Evolutionary conservation across 1,140 invertebrate genomes (phyloP).

Genomic region (Magallana ariakensis): DNA sequence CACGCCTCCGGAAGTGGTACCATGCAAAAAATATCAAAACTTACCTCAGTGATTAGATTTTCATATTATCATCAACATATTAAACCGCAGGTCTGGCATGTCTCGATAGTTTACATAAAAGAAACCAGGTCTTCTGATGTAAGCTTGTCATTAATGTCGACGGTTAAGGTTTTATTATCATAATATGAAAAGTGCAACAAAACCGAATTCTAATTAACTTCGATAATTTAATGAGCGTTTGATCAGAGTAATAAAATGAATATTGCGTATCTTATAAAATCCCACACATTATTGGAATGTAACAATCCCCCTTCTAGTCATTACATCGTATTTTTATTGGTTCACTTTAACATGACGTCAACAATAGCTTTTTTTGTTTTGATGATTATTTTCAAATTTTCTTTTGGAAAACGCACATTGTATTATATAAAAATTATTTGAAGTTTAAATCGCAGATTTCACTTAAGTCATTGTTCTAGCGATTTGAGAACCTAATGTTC

Average conservation of each 20-base stretch:
- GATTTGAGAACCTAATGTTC: no score
- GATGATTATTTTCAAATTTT: no score
- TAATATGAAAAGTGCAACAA: slow-evolving; percentile 12
- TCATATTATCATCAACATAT: slow-evolving; percentile 19
- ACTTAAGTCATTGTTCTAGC: no score
- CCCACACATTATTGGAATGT: background rate
- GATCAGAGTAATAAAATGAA: background rate
- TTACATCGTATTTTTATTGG: no score
- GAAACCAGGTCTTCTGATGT: background rate
- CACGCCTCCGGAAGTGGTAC: slow-evolving; percentile 17
- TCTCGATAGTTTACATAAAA: slow-evolving; percentile 14
- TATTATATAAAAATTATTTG: no score
- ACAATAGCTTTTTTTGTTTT: no score
- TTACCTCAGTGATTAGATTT: slow-evolving; percentile 25
- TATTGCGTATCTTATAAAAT: background rate
- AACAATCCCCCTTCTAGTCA: background rate
- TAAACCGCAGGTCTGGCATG: slow-evolving; percentile 7
- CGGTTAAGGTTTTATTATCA: background rate
- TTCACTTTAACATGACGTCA: no score
- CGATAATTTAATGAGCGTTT: background rate
- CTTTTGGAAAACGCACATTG: no score
- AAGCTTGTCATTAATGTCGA: slow-evolving; percentile 19
- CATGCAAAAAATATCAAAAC: background rate
- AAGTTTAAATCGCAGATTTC: no score
- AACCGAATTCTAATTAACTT: slow-evolving; percentile 5